Evolutionary conservation across 2,797 vertebrate species (phyloP), one percentile per base, ranked within the genome.

Genomic region (Malacoctenus gilli): DNA sequence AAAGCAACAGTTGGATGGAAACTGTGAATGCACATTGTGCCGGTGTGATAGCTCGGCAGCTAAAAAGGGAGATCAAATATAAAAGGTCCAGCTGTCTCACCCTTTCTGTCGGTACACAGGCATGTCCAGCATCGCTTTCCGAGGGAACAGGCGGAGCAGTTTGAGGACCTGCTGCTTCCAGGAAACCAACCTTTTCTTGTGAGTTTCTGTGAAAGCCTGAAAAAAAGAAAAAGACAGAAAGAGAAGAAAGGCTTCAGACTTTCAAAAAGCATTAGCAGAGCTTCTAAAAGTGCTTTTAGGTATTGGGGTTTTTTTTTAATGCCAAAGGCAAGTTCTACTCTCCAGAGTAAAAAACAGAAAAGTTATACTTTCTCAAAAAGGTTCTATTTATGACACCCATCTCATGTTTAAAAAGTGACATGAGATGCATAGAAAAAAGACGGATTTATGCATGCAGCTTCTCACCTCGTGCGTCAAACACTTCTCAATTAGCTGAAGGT

Each of bases 81-180:
- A 68, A 40, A 44, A 20, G 30, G 23, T 43, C 34, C 8, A n/a
- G 42, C n/a, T 12, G 36, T 21, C 91, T 77, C 72, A 96, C 95
- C 95, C 93, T 91, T 96, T 96, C 89, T 94, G 95, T 82, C 95
- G 91, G 87, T 95, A 96, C 75, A 91, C 93, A 71, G 94, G 93
- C 91, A 95, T 94, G 72, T 98, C 96, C 82, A 95, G 88, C 72
- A 95, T 88, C 4, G 94, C 90, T 90, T 98, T 98, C 79, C 95
- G 92, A 5, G 96, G 95, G 85, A 96, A 95, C 16, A 95, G 90
- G 59, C 96, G 94, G 56, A 97, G 93, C 58, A 98, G 85, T 89
- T 96, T 97, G 64, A 96, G 92, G 61, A 96, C 94, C 89, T 98
- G 96, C 92, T 98, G 96, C 89, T 97, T 98, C 96, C 96, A 98